Evolutionary conservation across 2,888 invertebrate genomes (phyloP), one percentile per base, ranked within the genome.

Genomic region (Ceramica pisi): DNA sequence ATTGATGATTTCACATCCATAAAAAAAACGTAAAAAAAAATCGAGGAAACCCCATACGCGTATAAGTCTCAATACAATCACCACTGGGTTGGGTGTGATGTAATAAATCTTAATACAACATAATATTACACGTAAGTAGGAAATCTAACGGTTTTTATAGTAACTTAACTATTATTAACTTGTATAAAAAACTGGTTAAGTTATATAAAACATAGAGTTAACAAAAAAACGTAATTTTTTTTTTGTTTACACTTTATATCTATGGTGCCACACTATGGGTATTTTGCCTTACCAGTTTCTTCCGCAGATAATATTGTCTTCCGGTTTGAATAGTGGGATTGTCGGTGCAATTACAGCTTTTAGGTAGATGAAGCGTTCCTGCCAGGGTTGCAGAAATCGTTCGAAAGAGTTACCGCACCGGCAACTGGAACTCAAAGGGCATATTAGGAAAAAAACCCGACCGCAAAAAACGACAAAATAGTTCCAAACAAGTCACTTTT

Each of bases 1-100:
- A n/a, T n/a, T n/a, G n/a, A n/a, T n/a, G n/a, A n/a, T n/a, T n/a
- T n/a, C n/a, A n/a, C n/a, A n/a, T n/a, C n/a, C n/a, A n/a, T n/a
- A n/a, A n/a, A n/a, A n/a, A n/a, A n/a, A n/a, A n/a, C 6, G 9
- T n/a, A n/a, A 21, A 51, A 41, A 26, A 67, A n/a, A n/a, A 35
- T 21, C 26, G 26, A 71, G 48, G 69, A 19, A 48, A 41, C 71
- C 69, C 35, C 71, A 55, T 16, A 23, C 8, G 1, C 7, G 1
- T 14, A n/a, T 55, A 55, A 55, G 23, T 31, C 19, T 8, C 2
- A 31, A 55, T 31, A 55, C 7, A 26, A 26, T 23, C 26, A 55
- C 19, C 9, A 5, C n/a, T 2, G 10, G 19, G 19, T 31, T 2
- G 10, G 19, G 19, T 55, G 31, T 55, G 31, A 31, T 55, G 55